Evolutionary conservation across 2,888 invertebrate species (phyloP), one percentile per base, ranked within the genome.

Genomic region (Agrochola lychnidis): DNA sequence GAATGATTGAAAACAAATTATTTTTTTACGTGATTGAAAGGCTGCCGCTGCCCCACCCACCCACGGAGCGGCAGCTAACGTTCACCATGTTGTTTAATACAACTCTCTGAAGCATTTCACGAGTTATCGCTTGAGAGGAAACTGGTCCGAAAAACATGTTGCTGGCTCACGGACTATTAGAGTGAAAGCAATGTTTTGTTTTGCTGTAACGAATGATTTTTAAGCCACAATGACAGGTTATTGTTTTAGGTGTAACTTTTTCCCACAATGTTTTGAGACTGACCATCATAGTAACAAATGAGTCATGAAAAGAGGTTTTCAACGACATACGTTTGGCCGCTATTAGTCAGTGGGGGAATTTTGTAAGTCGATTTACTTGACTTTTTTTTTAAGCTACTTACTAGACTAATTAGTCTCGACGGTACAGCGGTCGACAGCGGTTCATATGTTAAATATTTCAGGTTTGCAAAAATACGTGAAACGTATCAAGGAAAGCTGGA

Each of bases 401-500:
- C 4, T 19, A 45, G 6, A 45, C 16, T 42, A 64, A 45, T 66
- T 19, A 25, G 45, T 48, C 19, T 10, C 40, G 1, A 25, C 4
- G 7, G 10, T 25, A 5, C 51, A 12, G 22, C 12, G 10, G 42
- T 25, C 12, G 30, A 59, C 7, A 45, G 9, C 51, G 12, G 14
- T 42, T 72, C 5, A 70, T 48, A 48, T n/a, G 14, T 66, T 48
- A 0, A 57, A 30, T 53, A 72, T 81, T 83, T 59, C 89, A 98
- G 99, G 91, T 99, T 98, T 94, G 98, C 98, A 0, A 97, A 97
- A 69, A 97, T 99, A 19, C 97, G 99, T 4, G 97, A 98, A 87
- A 99, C 99, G 0, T 97, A 98, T 22, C 99, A 99, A 93, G 99
- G 99, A 0, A 99, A 99, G 92, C 97, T 98, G 78, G 99, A 99